Percentiles rank a stretch among this genome's conserved stretches.
phyloP scores from a whole-genome alignment of 1,140 invertebrate genomes.

The Helicorthomorpha holstii region DNA sequence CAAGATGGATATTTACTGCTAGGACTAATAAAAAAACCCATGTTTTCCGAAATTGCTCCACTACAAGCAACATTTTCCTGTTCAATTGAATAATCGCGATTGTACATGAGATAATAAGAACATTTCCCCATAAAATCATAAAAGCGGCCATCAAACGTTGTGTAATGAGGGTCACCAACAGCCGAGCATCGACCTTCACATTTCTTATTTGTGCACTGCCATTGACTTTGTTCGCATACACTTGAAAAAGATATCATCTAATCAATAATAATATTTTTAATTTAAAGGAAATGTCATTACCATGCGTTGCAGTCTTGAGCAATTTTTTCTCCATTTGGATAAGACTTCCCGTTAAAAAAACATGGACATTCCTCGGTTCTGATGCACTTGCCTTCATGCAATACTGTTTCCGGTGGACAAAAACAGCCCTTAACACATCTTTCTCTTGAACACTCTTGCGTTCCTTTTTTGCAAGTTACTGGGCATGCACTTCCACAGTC shows the following conservation, averaged over 20 bases:
- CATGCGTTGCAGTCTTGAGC: constrained; percentile 24
- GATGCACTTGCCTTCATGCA: constrained; percentile 35
- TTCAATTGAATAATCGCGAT: constrained; percentile 47
- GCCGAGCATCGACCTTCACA: constrained; percentile 59
- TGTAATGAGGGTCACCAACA: constrained; percentile 75
- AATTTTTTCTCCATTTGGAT: constrained; percentile 16
- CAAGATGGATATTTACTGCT: constrained; percentile 42
- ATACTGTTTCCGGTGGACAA: constrained; percentile 52
- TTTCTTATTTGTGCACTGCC: constrained; percentile 53
- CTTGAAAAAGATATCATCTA: constrained; percentile 24
- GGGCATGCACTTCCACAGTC: constrained; percentile 22
- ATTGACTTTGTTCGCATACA: constrained; percentile 49
- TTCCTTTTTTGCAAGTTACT: constrained; percentile 16
- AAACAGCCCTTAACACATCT: constrained; percentile 68
- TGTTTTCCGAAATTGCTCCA: constrained; percentile 48
- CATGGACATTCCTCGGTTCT: constrained; percentile 21
- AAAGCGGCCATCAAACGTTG: constrained; percentile 66
- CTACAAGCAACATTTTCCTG: constrained; percentile 65
- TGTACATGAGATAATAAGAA: constrained; percentile 58
- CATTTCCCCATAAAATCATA: constrained; percentile 82
- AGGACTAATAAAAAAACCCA: background rate
- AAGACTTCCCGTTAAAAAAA: constrained; percentile 14
- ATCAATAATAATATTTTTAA: background rate
- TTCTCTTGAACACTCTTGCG: constrained; percentile 10
- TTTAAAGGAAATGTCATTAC: constrained; percentile 13